phyloP scores from a whole-genome alignment of 2,113 vertebrate genomes.

The Parotia lawesii region DNA sequence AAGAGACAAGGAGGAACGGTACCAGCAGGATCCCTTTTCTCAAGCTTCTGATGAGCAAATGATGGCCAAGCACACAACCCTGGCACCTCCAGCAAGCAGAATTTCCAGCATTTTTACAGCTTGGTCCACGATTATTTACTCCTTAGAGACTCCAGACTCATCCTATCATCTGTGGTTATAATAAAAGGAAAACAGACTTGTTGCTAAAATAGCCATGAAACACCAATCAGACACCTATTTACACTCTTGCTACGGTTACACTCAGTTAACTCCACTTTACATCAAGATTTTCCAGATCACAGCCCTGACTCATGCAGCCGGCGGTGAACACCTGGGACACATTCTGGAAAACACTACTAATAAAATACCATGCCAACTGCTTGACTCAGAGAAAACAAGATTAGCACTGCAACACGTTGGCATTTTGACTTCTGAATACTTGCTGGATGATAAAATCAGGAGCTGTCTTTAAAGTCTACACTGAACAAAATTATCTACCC shows the following conservation, averaged over 20 bases:
- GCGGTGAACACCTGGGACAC: neutral
- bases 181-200: neutral
- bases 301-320: neutral
- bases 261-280: neutral
- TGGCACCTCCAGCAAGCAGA: neutral
- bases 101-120: neutral
- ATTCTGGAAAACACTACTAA: neutral
- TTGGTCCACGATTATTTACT: neutral
- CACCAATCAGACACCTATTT: neutral
- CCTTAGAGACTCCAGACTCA: neutral
- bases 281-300: neutral
- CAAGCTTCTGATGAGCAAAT: neutral
- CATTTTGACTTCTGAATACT: neutral
- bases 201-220: neutral
- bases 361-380: neutral
- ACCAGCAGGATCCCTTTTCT: neutral
- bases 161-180: neutral
- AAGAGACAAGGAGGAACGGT: rapidly evolving
- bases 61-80: neutral
- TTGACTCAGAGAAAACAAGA: conserved; percentile 3
- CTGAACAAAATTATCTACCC: neutral
- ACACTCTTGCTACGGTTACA: neutral
- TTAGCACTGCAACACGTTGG: neutral
- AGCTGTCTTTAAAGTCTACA: neutral
- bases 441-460: neutral